A percentile compares a stretch with the other conserved stretches of the same genome.
Evolutionary conservation across 2,113 vertebrate species (phyloP).

Genomic region (Columbina picui): DNA sequence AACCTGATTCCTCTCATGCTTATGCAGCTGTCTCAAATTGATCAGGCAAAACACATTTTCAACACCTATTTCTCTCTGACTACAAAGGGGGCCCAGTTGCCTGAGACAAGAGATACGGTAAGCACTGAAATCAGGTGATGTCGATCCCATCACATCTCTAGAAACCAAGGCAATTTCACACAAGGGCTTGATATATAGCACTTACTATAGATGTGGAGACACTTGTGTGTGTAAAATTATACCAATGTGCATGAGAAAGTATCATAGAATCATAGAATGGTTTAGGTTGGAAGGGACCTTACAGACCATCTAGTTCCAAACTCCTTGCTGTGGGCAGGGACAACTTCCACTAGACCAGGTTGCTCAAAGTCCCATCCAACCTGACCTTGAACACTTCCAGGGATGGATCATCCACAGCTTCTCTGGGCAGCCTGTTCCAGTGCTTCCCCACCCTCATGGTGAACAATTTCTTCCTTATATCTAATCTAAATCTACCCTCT

Average conservation of each 20-base stretch:
- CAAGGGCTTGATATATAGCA: background rate
- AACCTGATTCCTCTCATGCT: background rate
- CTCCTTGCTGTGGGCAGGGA: too few species aligned
- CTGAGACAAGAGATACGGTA: background rate
- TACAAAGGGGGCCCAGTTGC: background rate
- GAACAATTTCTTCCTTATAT: too few species aligned
- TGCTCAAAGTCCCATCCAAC: too few species aligned
- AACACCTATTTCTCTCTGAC: background rate
- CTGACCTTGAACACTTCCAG: too few species aligned
- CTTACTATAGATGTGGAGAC: background rate
- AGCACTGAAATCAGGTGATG: background rate
- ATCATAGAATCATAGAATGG: background rate
- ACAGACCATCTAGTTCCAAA: too few species aligned
- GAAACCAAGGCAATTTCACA: background rate
- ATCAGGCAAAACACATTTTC: background rate
- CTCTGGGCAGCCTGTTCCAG: too few species aligned
- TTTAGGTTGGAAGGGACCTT: too few species aligned
- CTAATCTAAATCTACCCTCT: too few species aligned
- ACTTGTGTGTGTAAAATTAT: background rate
- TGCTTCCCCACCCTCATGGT: too few species aligned
- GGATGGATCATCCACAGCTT: too few species aligned
- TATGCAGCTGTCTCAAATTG: background rate
- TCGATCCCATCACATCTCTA: background rate
- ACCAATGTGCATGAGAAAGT: background rate
- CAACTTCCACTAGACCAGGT: too few species aligned